phyloP scores from a whole-genome alignment of 2,797 vertebrate genomes.

The Acanthurus lineatus region DNA sequence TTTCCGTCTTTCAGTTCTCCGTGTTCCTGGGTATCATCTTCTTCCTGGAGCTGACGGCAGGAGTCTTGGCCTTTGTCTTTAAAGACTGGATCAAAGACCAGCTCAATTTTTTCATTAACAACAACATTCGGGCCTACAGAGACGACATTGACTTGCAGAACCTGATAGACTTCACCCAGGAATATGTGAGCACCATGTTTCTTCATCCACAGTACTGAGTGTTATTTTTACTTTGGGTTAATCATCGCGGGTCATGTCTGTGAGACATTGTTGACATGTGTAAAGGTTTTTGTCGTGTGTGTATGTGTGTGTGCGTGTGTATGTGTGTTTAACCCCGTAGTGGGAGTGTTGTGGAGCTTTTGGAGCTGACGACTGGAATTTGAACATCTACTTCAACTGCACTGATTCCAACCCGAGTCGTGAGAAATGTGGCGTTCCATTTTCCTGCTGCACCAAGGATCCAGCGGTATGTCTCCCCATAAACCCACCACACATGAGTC shows the following conservation, averaged over 20 bases:
- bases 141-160: conserved; percentile 99
- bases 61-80: conserved; percentile 98
- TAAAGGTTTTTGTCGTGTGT: background rate
- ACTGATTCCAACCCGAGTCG: conserved; percentile 97
- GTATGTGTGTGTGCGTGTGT: background rate
- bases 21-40: conserved; percentile 99
- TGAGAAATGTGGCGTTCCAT: conserved; percentile 97
- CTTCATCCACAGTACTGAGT: background rate
- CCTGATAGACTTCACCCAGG: conserved; percentile 99
- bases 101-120: conserved; percentile 99
- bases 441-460: conserved; percentile 99
- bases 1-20: conserved; percentile 89
- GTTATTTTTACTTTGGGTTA: conserved; percentile 23
- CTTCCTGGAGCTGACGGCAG: conserved; percentile 98
- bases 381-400: conserved; percentile 99
- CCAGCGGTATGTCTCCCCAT: conserved; percentile 90
- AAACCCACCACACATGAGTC: background rate
- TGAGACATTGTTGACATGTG: conserved; percentile 7
- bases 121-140: conserved; percentile 98
- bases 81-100: conserved; percentile 99
- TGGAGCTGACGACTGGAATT: conserved; percentile 97
- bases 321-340: conserved; percentile 78
- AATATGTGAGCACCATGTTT: conserved; percentile 91
- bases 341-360: conserved; percentile 99
- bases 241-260: background rate